Evolutionary conservation across 2,797 vertebrate genomes (phyloP).

Genomic region (Florisuga fusca): DNA sequence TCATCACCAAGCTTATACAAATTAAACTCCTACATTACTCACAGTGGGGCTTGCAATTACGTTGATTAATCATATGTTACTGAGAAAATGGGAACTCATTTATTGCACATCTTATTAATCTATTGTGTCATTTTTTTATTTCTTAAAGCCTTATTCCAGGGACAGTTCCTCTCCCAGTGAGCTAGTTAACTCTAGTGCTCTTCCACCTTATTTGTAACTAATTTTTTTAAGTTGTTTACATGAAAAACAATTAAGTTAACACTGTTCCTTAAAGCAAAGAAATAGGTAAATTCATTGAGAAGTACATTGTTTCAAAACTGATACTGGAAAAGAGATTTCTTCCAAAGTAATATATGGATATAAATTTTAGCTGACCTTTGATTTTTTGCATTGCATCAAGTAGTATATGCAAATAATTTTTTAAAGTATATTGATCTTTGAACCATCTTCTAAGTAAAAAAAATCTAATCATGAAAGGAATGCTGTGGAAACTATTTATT

Average conservation of each 20-base stretch:
- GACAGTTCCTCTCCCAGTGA: constrained; percentile 22
- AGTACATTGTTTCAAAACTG: not conserved
- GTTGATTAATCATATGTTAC: constrained; percentile 68
- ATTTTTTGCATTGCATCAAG: not conserved
- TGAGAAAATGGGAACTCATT: constrained; percentile 59
- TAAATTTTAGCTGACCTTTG: not conserved
- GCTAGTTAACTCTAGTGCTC: constrained; percentile 13
- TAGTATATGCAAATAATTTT: not conserved
- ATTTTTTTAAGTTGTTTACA: constrained; percentile 39
- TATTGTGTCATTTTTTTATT: constrained; percentile 46
- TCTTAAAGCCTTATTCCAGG: constrained; percentile 10
- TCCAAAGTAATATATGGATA: not conserved
- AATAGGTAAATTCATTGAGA: constrained; percentile 41
- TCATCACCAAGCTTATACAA: constrained; percentile 50
- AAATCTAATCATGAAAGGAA: not conserved
- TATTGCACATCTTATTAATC: constrained; percentile 36
- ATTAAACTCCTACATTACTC: constrained; percentile 62
- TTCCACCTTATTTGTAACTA: constrained; percentile 35
- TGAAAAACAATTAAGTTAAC: constrained; percentile 18
- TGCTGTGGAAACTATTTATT: not conserved
- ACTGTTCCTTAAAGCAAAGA: not conserved
- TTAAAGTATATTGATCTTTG: not conserved
- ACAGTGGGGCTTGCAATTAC: constrained; percentile 61
- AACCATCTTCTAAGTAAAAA: not conserved
- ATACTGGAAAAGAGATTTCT: constrained; percentile 10